Percentiles rank a stretch among this genome's conserved stretches.
These are phyloP conservation scores for Lycocorax pyrrhopterus DNA, from an alignment of 2,113 vertebrate genomes.

Conservation along the genomic window DNA sequence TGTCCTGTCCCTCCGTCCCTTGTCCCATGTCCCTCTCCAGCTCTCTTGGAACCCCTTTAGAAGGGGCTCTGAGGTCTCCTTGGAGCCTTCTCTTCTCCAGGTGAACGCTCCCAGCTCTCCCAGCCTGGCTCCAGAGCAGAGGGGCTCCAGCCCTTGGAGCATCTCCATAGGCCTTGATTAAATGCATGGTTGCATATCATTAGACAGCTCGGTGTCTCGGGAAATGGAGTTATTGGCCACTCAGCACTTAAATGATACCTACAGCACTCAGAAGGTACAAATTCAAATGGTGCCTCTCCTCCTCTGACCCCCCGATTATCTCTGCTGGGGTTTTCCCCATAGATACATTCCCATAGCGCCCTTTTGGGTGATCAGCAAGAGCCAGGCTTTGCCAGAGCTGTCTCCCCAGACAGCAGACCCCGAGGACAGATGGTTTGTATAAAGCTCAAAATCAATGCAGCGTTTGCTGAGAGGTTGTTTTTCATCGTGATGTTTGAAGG, in stretches of 20 bases:
- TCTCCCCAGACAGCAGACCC: background rate
- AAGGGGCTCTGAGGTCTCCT: background rate
- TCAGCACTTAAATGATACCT: background rate
- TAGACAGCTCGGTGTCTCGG: background rate
- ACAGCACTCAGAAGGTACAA: background rate
- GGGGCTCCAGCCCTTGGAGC: background rate
- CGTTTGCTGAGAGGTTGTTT: background rate
- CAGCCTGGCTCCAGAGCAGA: background rate
- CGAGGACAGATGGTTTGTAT: background rate
- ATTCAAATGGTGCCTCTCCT: background rate
- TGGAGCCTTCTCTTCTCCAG: background rate
- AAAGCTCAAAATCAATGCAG: background rate
- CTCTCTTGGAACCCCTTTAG: rapidly evolving
- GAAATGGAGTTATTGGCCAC: background rate
- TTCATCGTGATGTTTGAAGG: background rate
- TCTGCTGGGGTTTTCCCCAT: background rate
- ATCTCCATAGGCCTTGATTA: background rate
- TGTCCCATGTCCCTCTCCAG: background rate
- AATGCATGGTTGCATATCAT: background rate
- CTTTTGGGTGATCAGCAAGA: background rate
- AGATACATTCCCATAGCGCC: background rate
- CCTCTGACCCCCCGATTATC: background rate
- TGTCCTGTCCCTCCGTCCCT: rapidly evolving
- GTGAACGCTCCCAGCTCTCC: rapidly evolving
- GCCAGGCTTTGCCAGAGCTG: background rate